A percentile compares a stretch with the other conserved stretches of the same genome.
Conservation (phyloP, 2,888 invertebrate genomes). For the Melanchra persicariae region DNA sequence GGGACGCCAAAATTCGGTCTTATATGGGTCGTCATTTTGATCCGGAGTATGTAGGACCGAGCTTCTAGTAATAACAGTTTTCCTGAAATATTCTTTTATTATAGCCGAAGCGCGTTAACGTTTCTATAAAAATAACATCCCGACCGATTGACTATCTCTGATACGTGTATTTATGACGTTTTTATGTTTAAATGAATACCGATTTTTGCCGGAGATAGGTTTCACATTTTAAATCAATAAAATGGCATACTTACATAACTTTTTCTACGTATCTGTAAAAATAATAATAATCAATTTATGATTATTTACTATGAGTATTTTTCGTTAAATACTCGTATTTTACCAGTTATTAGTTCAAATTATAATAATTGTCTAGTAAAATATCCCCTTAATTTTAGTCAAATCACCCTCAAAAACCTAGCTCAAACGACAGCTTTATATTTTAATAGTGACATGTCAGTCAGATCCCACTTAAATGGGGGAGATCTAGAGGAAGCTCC, state of each 20-base stretch:
- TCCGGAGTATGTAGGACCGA: conserved; percentile 1
- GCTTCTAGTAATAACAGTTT: conserved; percentile 10
- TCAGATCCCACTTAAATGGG: conserved; percentile 40
- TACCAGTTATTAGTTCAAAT: no score
- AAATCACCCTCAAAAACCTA: neutral
- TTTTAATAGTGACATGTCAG: conserved; percentile 26
- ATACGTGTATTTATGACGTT: conserved; percentile 31
- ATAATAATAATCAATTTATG: neutral
- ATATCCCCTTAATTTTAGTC: neutral
- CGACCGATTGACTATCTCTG: conserved; percentile 34
- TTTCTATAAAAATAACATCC: conserved; percentile 32
- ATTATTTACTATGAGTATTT: neutral
- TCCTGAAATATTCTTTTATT: conserved; percentile 33
- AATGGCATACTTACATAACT: neutral
- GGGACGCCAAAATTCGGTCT: conserved; percentile 14
- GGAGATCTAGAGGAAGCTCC: conserved; percentile 53
- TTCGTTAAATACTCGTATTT: neutral
- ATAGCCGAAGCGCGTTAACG: conserved; percentile 17
- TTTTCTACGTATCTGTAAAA: neutral
- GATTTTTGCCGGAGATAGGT: conserved; percentile 10
- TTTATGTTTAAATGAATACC: conserved; percentile 22
- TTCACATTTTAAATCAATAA: conserved; percentile 25
- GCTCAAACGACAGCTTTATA: conserved; percentile 3
- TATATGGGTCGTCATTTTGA: conserved; percentile 15
- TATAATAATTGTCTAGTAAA: neutral